These are phyloP conservation scores for Drosophila parvula DNA, from an alignment of 1,140 invertebrate genomes.

Conservation along the genomic window DNA sequence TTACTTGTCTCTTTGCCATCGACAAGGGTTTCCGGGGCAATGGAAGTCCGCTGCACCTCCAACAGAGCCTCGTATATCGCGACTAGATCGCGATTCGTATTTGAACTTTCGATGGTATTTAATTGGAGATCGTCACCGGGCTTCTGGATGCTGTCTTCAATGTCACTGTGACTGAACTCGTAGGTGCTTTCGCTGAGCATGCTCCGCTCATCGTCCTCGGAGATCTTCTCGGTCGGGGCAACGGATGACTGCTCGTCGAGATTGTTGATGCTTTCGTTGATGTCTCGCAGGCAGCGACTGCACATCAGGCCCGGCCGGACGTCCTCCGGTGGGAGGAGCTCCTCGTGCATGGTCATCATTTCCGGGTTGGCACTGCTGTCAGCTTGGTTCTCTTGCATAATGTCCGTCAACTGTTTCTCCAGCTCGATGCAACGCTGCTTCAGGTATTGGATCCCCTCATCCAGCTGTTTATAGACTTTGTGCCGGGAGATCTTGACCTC, in stretches of 20 bases:
- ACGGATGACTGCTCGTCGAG: conserved; percentile 88
- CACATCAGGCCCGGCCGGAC: conserved; percentile 92
- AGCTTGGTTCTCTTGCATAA: conserved; percentile 92
- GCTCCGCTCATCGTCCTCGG: conserved; percentile 87
- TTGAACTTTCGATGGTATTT: conserved; percentile 80
- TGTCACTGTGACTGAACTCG: conserved; percentile 39
- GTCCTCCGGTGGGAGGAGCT: conserved; percentile 92
- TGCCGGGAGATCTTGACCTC: conserved; percentile 96
- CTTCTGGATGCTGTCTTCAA: conserved; percentile 44
- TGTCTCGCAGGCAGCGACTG: conserved; percentile 89
- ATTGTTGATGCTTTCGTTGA: conserved; percentile 85
- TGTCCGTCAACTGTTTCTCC: conserved; percentile 90
- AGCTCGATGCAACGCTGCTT: conserved; percentile 91
- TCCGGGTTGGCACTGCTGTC: conserved; percentile 88
- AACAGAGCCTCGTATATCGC: conserved; percentile 95
- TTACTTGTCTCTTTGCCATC: conserved; percentile 23
- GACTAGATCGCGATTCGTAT: conserved; percentile 92
- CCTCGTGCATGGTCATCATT: conserved; percentile 92
- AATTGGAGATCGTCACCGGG: conserved; percentile 51
- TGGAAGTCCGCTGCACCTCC: conserved; percentile 88
- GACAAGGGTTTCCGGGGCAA: conserved; percentile 46
- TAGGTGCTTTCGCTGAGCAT: conserved; percentile 49
- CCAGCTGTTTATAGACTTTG: conserved; percentile 96
- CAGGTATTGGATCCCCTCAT: conserved; percentile 95
- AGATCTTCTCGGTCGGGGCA: conserved; percentile 88